Evolutionary conservation across 2,888 invertebrate genomes (phyloP).

Genomic region (Eremobia ochroleuca): DNA sequence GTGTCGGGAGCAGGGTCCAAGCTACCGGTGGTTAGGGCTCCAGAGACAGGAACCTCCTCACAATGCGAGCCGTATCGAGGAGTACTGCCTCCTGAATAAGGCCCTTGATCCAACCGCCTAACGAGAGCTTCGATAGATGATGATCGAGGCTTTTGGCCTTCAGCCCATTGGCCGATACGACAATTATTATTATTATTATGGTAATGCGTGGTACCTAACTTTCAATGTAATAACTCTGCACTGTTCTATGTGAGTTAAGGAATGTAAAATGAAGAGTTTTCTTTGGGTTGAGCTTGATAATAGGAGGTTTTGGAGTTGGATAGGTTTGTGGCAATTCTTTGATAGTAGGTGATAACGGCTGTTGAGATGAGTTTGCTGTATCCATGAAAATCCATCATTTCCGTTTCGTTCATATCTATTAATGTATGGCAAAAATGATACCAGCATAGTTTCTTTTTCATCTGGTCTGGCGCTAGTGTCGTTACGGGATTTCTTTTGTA

Average conservation of each 20-base stretch:
- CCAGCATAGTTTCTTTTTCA: conserved; percentile 47
- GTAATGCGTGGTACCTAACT: background rate
- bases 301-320: background rate
- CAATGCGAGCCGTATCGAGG: too few relatives aligned
- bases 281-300: background rate
- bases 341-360: background rate
- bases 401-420: conserved; percentile 53
- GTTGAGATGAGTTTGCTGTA: background rate
- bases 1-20: too few relatives aligned
- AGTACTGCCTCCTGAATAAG: too few relatives aligned
- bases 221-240: background rate
- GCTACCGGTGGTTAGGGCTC: too few relatives aligned
- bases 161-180: too few relatives aligned
- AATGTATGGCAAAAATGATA: conserved; percentile 48
- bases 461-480: background rate
- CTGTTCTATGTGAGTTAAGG: too few relatives aligned
- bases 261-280: background rate
- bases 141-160: too few relatives aligned
- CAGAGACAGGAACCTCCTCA: too few relatives aligned
- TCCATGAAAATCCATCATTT: conserved; percentile 40
- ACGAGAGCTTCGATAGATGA: too few relatives aligned
- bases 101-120: too few relatives aligned
- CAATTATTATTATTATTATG: too few relatives aligned
- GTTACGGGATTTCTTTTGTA: conserved; percentile 18
- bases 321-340: background rate